Percentiles rank a stretch among this genome's conserved stretches.
Evolutionary conservation across 2,797 vertebrate genomes (phyloP).

Genomic region (Petrocephalus schoutedeni): DNA sequence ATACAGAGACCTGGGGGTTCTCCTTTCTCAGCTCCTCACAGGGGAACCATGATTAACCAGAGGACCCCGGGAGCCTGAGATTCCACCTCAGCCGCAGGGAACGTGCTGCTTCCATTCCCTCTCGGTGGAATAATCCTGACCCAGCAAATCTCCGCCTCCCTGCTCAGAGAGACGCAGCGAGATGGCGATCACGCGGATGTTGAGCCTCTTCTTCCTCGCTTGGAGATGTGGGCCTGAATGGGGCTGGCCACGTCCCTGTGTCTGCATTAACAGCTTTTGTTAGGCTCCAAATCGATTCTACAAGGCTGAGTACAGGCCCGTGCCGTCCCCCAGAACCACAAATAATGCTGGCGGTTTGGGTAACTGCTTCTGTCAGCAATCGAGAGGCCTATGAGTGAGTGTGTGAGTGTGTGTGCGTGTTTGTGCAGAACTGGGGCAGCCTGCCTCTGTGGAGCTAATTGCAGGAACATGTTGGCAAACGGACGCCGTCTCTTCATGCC

Average conservation of each 20-base stretch:
- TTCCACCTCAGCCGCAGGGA: neutral
- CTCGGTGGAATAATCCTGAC: slow-evolving; percentile 2
- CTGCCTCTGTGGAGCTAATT: neutral
- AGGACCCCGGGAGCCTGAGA: neutral
- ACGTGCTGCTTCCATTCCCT: neutral
- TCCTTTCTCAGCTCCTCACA: neutral
- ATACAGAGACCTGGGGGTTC: neutral
- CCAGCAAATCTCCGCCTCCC: neutral
- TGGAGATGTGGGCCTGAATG: slow-evolving; percentile 9
- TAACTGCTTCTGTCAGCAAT: slow-evolving; percentile 60
- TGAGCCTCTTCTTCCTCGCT: neutral
- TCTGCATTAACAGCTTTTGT: slow-evolving; percentile 47
- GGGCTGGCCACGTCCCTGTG: slow-evolving; percentile 25
- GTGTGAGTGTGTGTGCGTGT: neutral
- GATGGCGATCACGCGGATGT: neutral
- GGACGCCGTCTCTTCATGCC: neutral
- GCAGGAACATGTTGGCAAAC: neutral
- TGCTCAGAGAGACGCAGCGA: neutral
- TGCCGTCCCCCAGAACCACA: slow-evolving; percentile 48
- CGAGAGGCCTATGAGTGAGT: slow-evolving; percentile 26
- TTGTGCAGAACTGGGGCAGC: neutral
- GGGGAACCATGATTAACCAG: neutral
- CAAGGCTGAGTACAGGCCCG: slow-evolving; percentile 47
- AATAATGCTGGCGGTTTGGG: slow-evolving; percentile 47
- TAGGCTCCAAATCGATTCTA: slow-evolving; percentile 56